These are phyloP conservation scores for Bubalus kerabau DNA, from an alignment of 2,113 vertebrate genomes.

Conservation along the genomic window DNA sequence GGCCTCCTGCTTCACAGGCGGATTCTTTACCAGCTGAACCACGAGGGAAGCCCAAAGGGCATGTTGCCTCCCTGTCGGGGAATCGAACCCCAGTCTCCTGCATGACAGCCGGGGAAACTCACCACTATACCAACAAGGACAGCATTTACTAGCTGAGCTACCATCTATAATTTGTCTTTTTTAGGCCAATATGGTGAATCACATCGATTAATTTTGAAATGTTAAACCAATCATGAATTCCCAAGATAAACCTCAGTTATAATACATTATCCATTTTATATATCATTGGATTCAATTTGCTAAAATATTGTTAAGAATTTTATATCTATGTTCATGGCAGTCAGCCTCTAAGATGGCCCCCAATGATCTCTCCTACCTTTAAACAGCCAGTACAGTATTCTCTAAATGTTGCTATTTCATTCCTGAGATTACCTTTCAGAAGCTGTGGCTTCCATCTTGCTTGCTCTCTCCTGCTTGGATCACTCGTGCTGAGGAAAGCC, in stretches of 20 bases:
- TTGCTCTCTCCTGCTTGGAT: background rate
- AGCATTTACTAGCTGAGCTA: background rate
- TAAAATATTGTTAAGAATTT: background rate
- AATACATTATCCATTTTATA: background rate
- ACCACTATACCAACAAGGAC: background rate
- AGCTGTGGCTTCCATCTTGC: background rate
- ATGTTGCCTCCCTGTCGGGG: accelerated
- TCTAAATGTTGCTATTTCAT: background rate
- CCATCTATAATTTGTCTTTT: background rate
- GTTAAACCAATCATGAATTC: background rate
- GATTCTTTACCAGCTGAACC: background rate
- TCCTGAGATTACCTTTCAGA: background rate
- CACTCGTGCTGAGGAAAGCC: background rate
- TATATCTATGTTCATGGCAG: background rate
- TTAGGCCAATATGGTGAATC: background rate
- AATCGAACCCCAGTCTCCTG: background rate
- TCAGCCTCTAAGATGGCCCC: background rate
- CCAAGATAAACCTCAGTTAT: background rate
- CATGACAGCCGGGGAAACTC: background rate
- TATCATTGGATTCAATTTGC: background rate
- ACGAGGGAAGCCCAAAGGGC: background rate
- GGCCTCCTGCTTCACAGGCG: background rate
- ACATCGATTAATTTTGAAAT: background rate
- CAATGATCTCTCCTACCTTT: background rate
- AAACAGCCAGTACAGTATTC: background rate